phyloP scores from a whole-genome alignment of 2,888 invertebrate genomes.

The Boloria euphrosyne region DNA sequence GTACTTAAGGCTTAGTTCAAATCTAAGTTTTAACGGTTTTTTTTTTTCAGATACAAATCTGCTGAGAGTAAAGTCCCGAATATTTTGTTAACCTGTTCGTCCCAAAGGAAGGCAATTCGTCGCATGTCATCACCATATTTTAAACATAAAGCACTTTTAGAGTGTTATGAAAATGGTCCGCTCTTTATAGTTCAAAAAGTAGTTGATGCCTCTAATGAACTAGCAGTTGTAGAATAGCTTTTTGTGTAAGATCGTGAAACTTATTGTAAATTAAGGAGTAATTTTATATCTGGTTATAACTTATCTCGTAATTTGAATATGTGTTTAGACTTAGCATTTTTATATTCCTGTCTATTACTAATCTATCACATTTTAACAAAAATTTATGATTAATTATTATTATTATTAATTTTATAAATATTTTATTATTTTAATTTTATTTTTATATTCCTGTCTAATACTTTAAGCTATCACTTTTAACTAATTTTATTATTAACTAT shows the following conservation, averaged over 20 bases:
- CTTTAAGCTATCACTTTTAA: too few relatives aligned
- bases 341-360: too few relatives aligned
- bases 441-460: too few relatives aligned
- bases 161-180: conserved; percentile 54
- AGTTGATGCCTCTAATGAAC: conserved; percentile 48
- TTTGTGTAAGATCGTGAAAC: background rate
- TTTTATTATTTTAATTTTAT: too few relatives aligned
- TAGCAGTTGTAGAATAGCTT: conserved; percentile 31
- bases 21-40: background rate
- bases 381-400: too few relatives aligned
- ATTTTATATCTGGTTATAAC: too few relatives aligned
- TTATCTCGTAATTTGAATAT: too few relatives aligned
- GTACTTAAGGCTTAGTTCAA: background rate
- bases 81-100: conserved; percentile 46
- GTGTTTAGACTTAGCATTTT: too few relatives aligned
- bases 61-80: conserved; percentile 51
- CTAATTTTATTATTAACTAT: too few relatives aligned
- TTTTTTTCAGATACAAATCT: conserved; percentile 51
- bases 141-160: conserved; percentile 58
- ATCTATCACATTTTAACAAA: too few relatives aligned
- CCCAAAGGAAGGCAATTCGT: conserved; percentile 55
- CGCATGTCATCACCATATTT: conserved; percentile 49
- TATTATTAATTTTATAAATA: too few relatives aligned
- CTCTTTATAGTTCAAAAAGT: conserved; percentile 55
- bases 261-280: too few relatives aligned